Evolutionary conservation across 2,888 invertebrate genomes (phyloP).

Genomic region (Stenotaenia linearis): DNA sequence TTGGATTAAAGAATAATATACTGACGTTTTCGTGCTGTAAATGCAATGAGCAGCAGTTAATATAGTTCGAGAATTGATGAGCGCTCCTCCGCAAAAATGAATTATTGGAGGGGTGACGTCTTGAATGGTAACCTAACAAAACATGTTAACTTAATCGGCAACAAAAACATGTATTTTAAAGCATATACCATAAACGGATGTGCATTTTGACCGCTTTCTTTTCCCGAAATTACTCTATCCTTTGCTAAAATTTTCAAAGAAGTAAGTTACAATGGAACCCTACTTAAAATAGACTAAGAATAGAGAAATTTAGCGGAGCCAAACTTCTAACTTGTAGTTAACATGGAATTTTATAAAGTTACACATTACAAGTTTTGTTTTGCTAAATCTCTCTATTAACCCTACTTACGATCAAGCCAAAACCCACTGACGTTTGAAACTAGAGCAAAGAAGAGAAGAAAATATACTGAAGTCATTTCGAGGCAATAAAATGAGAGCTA

Average conservation of each 20-base stretch:
- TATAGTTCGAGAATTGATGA: background rate
- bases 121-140: background rate
- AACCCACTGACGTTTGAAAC: background rate
- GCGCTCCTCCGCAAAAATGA: background rate
- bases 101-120: background rate
- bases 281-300: no score
- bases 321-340: no score
- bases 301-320: no score
- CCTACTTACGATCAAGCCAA: background rate
- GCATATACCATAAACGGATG: background rate
- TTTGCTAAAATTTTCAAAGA: background rate
- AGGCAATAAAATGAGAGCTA: background rate
- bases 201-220: background rate
- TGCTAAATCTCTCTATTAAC: no score
- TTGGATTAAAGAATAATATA: no score
- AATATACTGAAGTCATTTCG: background rate
- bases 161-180: no score
- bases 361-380: no score
- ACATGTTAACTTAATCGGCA: no score
- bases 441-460: background rate
- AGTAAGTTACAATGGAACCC: background rate
- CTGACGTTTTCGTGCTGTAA: background rate
- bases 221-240: background rate
- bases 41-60: background rate
- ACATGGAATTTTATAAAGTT: no score